These are phyloP conservation scores for Pterocles orientalis DNA, from an alignment of 2,113 vertebrate genomes.

Conservation along the genomic window DNA sequence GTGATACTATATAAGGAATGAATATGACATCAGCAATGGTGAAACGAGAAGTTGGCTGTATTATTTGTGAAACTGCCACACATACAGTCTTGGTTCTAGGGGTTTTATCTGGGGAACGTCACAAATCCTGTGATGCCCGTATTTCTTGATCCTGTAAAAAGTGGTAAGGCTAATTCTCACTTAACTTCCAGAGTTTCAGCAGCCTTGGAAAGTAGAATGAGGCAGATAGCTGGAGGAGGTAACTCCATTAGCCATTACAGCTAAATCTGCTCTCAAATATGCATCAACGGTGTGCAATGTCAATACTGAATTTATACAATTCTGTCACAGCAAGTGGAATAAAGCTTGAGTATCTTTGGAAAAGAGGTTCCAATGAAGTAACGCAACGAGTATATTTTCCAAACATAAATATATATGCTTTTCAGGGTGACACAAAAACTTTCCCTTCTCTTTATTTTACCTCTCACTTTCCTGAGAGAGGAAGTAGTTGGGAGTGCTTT, in stretches of 20 bases:
- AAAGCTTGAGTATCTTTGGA: background rate
- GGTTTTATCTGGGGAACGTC: background rate
- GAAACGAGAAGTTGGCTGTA: background rate
- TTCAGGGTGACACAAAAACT: background rate
- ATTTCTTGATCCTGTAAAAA: background rate
- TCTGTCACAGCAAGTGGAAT: background rate
- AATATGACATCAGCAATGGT: background rate
- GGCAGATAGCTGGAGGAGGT: background rate
- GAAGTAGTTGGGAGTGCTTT: background rate
- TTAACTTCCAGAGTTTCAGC: background rate
- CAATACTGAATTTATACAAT: background rate
- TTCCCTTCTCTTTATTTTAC: background rate
- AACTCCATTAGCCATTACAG: background rate
- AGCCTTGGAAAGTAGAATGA: background rate
- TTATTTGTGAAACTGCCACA: background rate
- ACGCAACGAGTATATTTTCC: background rate
- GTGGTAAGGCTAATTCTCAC: background rate
- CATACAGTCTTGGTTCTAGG: accelerated
- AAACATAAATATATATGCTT: background rate
- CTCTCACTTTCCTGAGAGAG: background rate
- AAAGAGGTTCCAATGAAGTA: background rate
- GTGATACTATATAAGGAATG: background rate
- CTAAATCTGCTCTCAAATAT: background rate
- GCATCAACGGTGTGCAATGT: background rate
- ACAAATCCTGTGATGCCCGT: background rate